phyloP scores from a whole-genome alignment of 2,888 invertebrate genomes.

The Dryocosmus kuriphilus region DNA sequence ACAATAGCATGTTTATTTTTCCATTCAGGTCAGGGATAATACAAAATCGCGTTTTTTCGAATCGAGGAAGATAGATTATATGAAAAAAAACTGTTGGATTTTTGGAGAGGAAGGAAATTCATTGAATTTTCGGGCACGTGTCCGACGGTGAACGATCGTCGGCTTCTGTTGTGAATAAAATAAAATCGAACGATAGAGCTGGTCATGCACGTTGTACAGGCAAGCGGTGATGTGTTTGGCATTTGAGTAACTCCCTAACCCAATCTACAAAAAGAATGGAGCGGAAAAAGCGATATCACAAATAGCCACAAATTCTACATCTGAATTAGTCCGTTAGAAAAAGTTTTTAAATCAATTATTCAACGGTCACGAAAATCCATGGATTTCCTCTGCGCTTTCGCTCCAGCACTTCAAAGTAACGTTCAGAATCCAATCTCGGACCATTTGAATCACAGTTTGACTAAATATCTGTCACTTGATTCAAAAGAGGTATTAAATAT shows the following conservation, averaged over 20 bases:
- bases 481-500: too few relatives aligned
- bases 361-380: constrained; percentile 21
- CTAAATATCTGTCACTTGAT: background rate
- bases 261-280: constrained; percentile 22
- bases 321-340: constrained; percentile 35
- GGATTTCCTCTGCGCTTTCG: constrained; percentile 14
- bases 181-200: constrained; percentile 39
- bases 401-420: constrained; percentile 20
- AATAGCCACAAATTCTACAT: constrained; percentile 38
- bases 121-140: constrained; percentile 41
- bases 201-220: constrained; percentile 40
- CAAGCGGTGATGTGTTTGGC: constrained; percentile 37
- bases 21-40: constrained; percentile 36
- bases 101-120: constrained; percentile 40
- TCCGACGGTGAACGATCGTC: constrained; percentile 40
- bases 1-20: constrained; percentile 27
- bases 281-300: constrained; percentile 22
- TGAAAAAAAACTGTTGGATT: constrained; percentile 39
- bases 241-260: constrained; percentile 37
- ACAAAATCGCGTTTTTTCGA: constrained; percentile 38
- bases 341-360: constrained; percentile 38
- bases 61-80: constrained; percentile 41
- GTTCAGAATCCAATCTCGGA: constrained; percentile 20
- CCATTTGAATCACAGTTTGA: constrained; percentile 6
- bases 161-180: constrained; percentile 40